Evolutionary conservation across 2,113 vertebrate species (phyloP).

Genomic region (Oostethus manadensis): DNA sequence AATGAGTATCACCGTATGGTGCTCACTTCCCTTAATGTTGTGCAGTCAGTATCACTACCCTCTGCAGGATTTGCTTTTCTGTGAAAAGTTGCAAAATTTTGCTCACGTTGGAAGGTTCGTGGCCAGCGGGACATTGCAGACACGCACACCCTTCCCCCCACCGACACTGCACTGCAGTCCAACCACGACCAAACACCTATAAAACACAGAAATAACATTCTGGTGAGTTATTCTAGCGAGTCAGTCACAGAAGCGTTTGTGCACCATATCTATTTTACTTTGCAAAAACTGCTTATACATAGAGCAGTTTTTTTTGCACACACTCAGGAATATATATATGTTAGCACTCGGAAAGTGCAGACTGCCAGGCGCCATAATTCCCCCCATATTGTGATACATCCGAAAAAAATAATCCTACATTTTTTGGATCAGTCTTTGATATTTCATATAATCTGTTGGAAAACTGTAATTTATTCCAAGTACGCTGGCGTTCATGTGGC

Average conservation of each 20-base stretch:
- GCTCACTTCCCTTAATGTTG: neutral
- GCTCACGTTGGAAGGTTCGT: slow-evolving; percentile 81
- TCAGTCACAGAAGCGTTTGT: neutral
- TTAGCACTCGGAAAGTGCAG: no score
- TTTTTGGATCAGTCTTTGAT: no score
- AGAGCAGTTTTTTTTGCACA: no score
- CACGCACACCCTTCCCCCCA: slow-evolving; percentile 60
- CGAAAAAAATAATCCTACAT: no score
- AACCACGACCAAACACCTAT: slow-evolving; percentile 58
- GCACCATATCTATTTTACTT: neutral
- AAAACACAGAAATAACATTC: slow-evolving; percentile 21
- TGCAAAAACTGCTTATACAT: no score
- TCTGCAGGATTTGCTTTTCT: neutral
- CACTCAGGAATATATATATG: no score
- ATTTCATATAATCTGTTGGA: no score
- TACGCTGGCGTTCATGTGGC: no score
- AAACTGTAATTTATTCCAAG: no score
- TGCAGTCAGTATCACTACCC: neutral
- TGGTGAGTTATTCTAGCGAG: slow-evolving; percentile 7
- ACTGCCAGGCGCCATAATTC: no score
- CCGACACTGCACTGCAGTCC: slow-evolving; percentile 61
- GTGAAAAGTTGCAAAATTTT: neutral
- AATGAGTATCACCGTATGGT: neutral
- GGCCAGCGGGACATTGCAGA: slow-evolving; percentile 76
- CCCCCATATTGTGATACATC: no score